Evolutionary conservation across 2,797 vertebrate species (phyloP), one percentile per base, ranked within the genome.

Genomic region (Borostomias antarcticus): DNA sequence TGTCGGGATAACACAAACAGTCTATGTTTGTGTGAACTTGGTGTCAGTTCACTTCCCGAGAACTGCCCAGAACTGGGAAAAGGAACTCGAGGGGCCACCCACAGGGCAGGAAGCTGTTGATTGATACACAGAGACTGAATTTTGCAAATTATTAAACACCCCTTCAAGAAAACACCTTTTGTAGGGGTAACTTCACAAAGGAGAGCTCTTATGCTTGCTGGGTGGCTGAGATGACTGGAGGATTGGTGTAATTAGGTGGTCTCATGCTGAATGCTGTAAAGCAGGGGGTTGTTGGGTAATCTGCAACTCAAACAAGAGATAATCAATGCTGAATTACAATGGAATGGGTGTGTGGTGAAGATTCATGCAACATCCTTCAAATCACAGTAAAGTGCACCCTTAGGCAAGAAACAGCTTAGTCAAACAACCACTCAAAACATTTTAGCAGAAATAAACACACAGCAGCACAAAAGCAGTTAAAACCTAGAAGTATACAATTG

Each of bases 231-330:
- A 89, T 89, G 86, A 86, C 78, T 61, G 70, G 76, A 86, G 77
- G 77, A 64, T 64, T 67, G 74, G 61, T 61, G 82, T 85, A 86
- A 91, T 89, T 87, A 89, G 82, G 78, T 66, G 63, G 84, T 74
- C 81, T 83, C 79, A 70, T 79, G 58, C 77, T 88, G 85, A 81
- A 90, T 78, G 70, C 79, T 80, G 72, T 65, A 59, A 54, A 86
- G 84, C 73, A 54, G 35, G 61, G 69, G 85, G 75, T 84, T 81
- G 77, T 68, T 28, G 79, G 78, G 82, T 89, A 82, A 88, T 89
- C 86, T 88, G 79, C 85, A 88, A 88, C 87, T 90, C 83, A 88
- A 91, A 88, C 86, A 81, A 79, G 76, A 82, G 82, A 86, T 87
- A 75, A 87, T 89, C 86, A 89, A 85, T 80, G 35, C 74, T 9